phyloP scores from a whole-genome alignment of 2,113 vertebrate genomes.

The Narcine bancroftii region DNA sequence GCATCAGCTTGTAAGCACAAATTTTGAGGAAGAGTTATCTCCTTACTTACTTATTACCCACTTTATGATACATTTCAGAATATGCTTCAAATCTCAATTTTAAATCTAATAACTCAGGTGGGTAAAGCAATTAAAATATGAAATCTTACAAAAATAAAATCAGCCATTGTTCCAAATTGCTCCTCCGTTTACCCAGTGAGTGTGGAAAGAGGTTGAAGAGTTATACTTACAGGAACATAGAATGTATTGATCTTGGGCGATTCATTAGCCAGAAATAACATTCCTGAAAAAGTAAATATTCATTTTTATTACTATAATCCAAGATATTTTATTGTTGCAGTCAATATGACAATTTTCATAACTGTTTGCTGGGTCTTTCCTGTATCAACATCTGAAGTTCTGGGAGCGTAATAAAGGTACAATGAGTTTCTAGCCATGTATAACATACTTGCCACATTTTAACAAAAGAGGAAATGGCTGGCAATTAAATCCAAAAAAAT shows the following conservation, averaged over 20 bases:
- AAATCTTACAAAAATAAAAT: not conserved
- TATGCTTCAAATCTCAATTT: not conserved
- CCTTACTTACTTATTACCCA: no score
- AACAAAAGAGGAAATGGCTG: not conserved
- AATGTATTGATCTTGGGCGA: constrained; percentile 95
- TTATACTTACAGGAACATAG: constrained; percentile 87
- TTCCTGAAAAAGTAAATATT: constrained; percentile 60
- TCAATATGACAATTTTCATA: constrained; percentile 35
- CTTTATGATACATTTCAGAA: no score
- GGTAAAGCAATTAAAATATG: no score
- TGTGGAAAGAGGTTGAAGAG: not conserved
- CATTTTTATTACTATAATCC: constrained; percentile 39
- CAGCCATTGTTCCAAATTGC: not conserved
- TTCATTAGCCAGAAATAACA: constrained; percentile 94
- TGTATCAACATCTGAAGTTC: not conserved
- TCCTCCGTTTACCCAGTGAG: not conserved
- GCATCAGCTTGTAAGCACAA: no score
- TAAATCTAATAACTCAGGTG: not conserved
- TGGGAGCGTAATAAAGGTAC: not conserved
- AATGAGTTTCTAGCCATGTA: not conserved
- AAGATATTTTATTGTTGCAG: constrained; percentile 42
- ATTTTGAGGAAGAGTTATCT: no score
- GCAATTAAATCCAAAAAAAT: not conserved
- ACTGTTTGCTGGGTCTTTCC: not conserved
- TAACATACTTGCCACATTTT: not conserved